phyloP scores from a whole-genome alignment of 2,888 invertebrate species.

The Candidula unifasciata region DNA sequence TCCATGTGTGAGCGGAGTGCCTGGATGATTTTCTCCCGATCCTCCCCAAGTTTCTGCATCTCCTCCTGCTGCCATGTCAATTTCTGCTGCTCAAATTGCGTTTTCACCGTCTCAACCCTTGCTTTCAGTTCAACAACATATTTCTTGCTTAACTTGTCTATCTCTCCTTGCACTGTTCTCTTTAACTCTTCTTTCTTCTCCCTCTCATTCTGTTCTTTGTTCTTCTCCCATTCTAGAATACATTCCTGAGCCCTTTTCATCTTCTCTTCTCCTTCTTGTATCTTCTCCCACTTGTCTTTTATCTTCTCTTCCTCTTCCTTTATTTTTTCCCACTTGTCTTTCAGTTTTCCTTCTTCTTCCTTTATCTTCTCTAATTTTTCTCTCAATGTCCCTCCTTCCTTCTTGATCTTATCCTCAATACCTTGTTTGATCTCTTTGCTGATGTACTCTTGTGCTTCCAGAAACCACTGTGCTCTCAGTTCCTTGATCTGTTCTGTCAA shows the following conservation, averaged over 20 bases:
- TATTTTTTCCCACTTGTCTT: not conserved
- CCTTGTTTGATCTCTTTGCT: constrained; percentile 27
- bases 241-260: not conserved
- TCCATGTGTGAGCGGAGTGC: constrained; percentile 1
- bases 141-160: constrained; percentile 27
- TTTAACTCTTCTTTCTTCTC: constrained; percentile 30
- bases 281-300: not conserved
- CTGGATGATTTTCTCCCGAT: not conserved
- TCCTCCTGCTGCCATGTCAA: constrained; percentile 31
- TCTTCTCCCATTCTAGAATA: not conserved
- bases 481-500: constrained; percentile 17
- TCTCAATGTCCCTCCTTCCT: constrained; percentile 3
- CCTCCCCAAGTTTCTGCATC: constrained; percentile 20
- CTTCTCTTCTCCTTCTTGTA: not conserved
- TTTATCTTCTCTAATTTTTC: not conserved
- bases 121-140: constrained; percentile 41
- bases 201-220: not conserved
- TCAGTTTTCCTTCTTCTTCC: not conserved
- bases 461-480: constrained; percentile 27
- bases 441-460: constrained; percentile 40
- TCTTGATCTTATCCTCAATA: constrained; percentile 24
- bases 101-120: constrained; percentile 41
- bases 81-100: constrained; percentile 35
- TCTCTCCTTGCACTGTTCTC: constrained; percentile 28
- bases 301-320: not conserved